phyloP scores from a whole-genome alignment of 2,797 vertebrate genomes.

The Erpetoichthys calabaricus region DNA sequence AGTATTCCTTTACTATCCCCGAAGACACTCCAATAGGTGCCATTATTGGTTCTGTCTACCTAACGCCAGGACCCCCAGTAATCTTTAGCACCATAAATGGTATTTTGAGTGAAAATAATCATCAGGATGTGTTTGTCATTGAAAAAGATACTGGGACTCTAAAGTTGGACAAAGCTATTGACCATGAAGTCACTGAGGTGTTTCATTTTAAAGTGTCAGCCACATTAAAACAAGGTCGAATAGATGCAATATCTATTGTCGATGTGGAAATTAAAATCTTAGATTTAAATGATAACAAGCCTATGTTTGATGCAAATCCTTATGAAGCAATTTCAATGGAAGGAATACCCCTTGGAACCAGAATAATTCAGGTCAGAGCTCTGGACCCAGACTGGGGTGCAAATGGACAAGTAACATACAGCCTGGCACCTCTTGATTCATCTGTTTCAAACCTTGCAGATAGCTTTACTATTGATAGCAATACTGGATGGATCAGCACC shows the following conservation, averaged over 20 bases:
- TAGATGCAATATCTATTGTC: slow-evolving; percentile 68
- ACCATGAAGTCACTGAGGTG: slow-evolving; percentile 59
- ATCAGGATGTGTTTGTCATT: slow-evolving; percentile 67
- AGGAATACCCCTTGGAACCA: slow-evolving; percentile 75
- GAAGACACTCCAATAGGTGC: slow-evolving; percentile 79
- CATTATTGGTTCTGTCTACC: slow-evolving; percentile 60
- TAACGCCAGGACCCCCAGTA: slow-evolving; percentile 47
- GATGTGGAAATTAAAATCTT: slow-evolving; percentile 79
- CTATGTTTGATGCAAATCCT: slow-evolving; percentile 66
- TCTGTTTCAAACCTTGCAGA: slow-evolving; percentile 47
- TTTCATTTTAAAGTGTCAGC: slow-evolving; percentile 81
- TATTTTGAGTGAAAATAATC: slow-evolving; percentile 72
- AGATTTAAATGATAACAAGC: slow-evolving; percentile 91
- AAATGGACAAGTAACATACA: slow-evolving; percentile 86
- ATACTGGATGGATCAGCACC: slow-evolving; percentile 88
- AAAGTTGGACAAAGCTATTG: slow-evolving; percentile 80
- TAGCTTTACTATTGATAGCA: slow-evolving; percentile 76
- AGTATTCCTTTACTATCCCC: slow-evolving; percentile 68
- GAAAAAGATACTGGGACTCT: slow-evolving; percentile 76
- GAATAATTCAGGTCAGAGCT: slow-evolving; percentile 75
- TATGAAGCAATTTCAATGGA: slow-evolving; percentile 83
- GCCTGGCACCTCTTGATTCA: slow-evolving; percentile 41
- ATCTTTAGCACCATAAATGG: slow-evolving; percentile 70
- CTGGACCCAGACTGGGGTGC: slow-evolving; percentile 72
- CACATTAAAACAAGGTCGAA: slow-evolving; percentile 58